Evolutionary conservation across 2,888 invertebrate genomes (phyloP).

Genomic region (Lasioglossum lativentre): DNA sequence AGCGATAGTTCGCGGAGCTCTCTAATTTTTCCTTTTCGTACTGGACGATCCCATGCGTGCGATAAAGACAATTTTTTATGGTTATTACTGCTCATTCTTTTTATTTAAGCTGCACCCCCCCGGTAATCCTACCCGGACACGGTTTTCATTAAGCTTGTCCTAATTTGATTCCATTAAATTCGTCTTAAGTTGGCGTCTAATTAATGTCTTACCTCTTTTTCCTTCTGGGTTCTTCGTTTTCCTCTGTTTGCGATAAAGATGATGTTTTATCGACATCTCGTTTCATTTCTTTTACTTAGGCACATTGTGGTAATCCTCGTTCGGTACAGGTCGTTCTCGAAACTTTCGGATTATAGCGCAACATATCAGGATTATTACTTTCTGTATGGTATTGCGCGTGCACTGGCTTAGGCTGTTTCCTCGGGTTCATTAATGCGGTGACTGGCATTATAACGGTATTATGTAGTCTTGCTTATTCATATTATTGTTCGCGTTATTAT

Average conservation of each 20-base stretch:
- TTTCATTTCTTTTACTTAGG: background rate
- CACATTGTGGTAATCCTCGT: background rate
- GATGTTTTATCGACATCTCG: background rate
- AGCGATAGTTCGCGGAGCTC: background rate
- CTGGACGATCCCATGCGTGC: background rate
- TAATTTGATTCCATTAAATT: conserved; percentile 1
- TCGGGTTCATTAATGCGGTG: background rate
- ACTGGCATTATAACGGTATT: background rate
- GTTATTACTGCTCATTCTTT: background rate
- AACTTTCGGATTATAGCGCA: background rate
- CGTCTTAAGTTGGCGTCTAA: background rate
- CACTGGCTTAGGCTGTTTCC: background rate
- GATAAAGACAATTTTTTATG: background rate
- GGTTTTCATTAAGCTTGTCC: background rate
- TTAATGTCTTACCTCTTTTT: background rate
- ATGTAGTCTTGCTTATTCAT: background rate
- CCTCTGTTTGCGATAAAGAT: background rate
- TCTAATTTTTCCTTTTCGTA: background rate
- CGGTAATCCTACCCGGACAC: background rate
- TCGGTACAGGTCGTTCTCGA: background rate
- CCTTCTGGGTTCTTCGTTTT: background rate
- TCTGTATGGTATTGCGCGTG: background rate
- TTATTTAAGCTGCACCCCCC: background rate
- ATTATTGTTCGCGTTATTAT: background rate
- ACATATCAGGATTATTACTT: background rate